These are phyloP conservation scores for Adelosebastes latens DNA, from an alignment of 2,797 vertebrate genomes.

Conservation along the genomic window DNA sequence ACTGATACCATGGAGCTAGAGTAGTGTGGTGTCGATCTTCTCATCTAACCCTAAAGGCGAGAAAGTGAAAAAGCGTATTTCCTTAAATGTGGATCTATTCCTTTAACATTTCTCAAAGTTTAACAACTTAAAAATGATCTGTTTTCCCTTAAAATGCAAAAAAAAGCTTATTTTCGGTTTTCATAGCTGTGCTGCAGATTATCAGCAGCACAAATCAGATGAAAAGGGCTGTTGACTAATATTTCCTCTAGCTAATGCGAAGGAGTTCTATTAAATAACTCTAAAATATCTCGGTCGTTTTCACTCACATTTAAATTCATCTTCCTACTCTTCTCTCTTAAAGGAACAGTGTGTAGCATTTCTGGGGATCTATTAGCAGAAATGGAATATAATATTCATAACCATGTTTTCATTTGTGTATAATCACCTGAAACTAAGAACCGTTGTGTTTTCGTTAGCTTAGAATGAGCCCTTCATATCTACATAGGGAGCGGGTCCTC, in stretches of 20 bases:
- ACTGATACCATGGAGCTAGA: too few species aligned
- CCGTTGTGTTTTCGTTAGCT: too few species aligned
- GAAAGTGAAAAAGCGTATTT: background rate
- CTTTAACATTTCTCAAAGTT: background rate
- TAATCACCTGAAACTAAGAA: too few species aligned
- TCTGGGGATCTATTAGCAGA: too few species aligned
- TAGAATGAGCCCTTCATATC: too few species aligned
- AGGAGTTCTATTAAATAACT: background rate
- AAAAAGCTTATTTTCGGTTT: background rate
- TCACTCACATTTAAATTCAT: background rate
- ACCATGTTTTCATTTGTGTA: too few species aligned
- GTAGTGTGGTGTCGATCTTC: background rate
- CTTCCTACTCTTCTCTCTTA: background rate
- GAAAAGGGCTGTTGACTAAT: background rate
- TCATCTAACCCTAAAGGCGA: background rate
- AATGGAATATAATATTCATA: too few species aligned
- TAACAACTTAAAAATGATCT: background rate
- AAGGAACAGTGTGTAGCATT: too few species aligned
- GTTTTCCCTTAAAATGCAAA: constrained; percentile 1
- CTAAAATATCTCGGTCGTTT: background rate
- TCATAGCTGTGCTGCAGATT: background rate
- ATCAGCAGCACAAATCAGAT: background rate
- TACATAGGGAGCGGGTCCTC: too few species aligned
- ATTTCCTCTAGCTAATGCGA: background rate
- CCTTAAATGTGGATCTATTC: background rate